Conservation (phyloP, 2,888 invertebrate genomes). For the Diadegma fenestrale region DNA sequence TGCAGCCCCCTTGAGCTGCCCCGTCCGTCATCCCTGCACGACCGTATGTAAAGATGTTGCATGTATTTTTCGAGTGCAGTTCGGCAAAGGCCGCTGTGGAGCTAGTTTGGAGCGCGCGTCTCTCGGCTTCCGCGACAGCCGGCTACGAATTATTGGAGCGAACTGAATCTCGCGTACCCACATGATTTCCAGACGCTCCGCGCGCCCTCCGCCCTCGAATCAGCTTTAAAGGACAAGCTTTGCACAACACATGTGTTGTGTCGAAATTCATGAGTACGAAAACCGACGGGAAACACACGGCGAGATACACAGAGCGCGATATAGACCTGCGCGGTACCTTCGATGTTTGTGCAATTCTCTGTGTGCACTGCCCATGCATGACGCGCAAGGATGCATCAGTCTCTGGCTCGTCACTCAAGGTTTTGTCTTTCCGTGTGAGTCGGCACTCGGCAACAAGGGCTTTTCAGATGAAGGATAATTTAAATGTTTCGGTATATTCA, state of each 20-base stretch:
- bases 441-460: constrained; percentile 7
- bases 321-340: constrained; percentile 1
- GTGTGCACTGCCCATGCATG: constrained; percentile 4
- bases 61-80: constrained; percentile 24
- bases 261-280: constrained; percentile 42
- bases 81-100: constrained; percentile 68
- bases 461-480: neutral
- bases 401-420: constrained; percentile 18
- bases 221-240: neutral
- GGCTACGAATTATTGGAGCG: constrained; percentile 74
- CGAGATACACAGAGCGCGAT: neutral
- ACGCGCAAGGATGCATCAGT: constrained; percentile 21
- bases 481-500: neutral
- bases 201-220: neutral
- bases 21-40: constrained; percentile 29
- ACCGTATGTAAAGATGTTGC: constrained; percentile 6
- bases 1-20: constrained; percentile 21
- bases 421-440: neutral
- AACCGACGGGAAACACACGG: constrained; percentile 28
- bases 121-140: constrained; percentile 73
- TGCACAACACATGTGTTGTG: constrained; percentile 22
- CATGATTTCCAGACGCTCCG: neutral
- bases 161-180: constrained; percentile 48
- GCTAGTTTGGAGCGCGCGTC: constrained; percentile 77
- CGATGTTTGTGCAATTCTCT: constrained; percentile 4